Percentiles rank a stretch among this genome's conserved stretches.
Conservation (phyloP, 2,888 invertebrate genomes). For the Heliconius sara region DNA sequence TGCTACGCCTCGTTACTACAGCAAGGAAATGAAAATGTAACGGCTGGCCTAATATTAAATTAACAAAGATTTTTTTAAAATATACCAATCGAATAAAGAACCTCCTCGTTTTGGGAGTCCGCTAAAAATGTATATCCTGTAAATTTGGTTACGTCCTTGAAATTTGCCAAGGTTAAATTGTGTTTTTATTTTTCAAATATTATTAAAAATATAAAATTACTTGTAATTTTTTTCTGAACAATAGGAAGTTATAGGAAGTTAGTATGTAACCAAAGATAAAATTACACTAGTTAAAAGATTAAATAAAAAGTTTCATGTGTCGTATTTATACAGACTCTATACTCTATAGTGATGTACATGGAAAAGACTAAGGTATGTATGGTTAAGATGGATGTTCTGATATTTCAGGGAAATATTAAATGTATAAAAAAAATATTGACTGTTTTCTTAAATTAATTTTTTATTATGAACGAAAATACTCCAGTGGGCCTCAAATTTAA, state of each 20-base stretch:
- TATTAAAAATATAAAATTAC: not conserved
- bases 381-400: no score
- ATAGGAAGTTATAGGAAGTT: not conserved
- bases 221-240: not conserved
- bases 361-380: not conserved
- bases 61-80: no score
- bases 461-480: no score
- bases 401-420: not conserved
- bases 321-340: not conserved
- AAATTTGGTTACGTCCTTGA: not conserved
- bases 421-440: no score
- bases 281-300: not conserved
- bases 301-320: not conserved
- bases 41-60: no score
- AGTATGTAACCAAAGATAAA: not conserved
- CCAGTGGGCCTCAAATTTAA: no score
- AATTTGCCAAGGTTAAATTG: slow-evolving; percentile 3
- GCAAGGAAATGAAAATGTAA: no score
- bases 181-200: not conserved
- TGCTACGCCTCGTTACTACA: no score
- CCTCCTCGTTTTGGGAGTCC: no score
- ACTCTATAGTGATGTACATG: not conserved
- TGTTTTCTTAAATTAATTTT: no score
- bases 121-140: not conserved
- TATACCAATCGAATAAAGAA: no score